Percentiles rank a stretch among this genome's conserved stretches.
These are phyloP conservation scores for Pedionomus torquatus DNA, from an alignment of 2,113 vertebrate genomes.

Conservation along the genomic window DNA sequence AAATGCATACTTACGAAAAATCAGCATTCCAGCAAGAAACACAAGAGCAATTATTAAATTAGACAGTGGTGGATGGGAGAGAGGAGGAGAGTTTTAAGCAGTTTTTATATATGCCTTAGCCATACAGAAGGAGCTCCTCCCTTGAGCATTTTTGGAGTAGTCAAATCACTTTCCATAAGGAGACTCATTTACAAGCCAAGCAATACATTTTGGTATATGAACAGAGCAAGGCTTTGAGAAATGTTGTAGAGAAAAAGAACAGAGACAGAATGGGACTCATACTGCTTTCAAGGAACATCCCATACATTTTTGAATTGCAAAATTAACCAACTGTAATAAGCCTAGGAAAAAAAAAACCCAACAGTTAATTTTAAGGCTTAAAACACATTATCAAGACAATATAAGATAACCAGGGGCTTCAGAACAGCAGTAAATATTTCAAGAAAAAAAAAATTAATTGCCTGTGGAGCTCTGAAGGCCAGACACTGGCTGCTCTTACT, in stretches of 20 bases:
- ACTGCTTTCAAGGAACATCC: neutral
- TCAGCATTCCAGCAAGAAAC: neutral
- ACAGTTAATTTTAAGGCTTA: neutral
- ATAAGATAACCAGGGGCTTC: neutral
- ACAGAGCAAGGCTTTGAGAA: conserved; percentile 13
- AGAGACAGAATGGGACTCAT: neutral
- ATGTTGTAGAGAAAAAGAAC: neutral
- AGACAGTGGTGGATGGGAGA: neutral
- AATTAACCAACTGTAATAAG: neutral
- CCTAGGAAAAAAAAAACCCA: neutral
- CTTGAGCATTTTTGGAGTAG: neutral
- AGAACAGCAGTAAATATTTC: neutral
- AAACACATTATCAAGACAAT: neutral
- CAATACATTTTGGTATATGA: neutral
- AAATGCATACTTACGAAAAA: neutral
- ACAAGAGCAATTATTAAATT: neutral
- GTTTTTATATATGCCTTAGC: neutral
- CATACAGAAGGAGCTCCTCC: neutral
- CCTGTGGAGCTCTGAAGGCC: neutral
- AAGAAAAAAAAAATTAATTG: neutral
- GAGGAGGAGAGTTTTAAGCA: neutral
- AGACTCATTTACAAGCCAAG: conserved; percentile 25
- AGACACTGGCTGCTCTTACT: conserved; percentile 31
- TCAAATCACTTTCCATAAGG: conserved; percentile 3
- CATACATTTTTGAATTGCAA: neutral